A percentile compares a stretch with the other conserved stretches of the same genome.
Conservation (phyloP, 2,888 invertebrate species). For the Ceriagrion tenellum region DNA sequence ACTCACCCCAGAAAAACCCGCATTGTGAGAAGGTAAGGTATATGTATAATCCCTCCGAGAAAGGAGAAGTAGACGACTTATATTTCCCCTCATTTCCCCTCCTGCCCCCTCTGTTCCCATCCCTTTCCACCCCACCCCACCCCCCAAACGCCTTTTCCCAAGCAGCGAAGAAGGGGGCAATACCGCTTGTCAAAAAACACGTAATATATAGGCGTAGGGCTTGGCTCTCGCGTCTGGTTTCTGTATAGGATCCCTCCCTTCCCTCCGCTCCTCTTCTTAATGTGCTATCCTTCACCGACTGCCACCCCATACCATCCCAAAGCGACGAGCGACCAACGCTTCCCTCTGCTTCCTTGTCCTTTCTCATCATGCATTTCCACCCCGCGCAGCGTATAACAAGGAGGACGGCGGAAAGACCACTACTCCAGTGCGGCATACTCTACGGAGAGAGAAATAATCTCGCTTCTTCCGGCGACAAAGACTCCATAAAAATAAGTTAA, state of each 20-base stretch:
- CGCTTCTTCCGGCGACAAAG: too few relatives aligned
- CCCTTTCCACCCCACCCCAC: background rate
- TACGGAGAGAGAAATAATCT: too few relatives aligned
- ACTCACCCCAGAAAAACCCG: background rate
- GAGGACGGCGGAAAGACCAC: too few relatives aligned
- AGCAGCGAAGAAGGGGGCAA: background rate
- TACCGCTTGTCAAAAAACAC: slow-evolving; percentile 15
- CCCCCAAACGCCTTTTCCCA: background rate
- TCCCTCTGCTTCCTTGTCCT: too few relatives aligned
- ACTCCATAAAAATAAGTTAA: too few relatives aligned
- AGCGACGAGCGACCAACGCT: too few relatives aligned
- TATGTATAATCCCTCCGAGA: background rate
- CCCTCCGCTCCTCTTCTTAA: background rate
- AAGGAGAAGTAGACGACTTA: background rate
- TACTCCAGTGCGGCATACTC: too few relatives aligned
- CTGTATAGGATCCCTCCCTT: background rate
- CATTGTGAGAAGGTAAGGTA: background rate
- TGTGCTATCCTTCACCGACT: background rate
- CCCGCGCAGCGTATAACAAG: too few relatives aligned
- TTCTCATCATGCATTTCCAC: too few relatives aligned
- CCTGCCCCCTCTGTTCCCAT: background rate
- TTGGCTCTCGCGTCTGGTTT: background rate
- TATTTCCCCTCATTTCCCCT: background rate
- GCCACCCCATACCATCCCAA: background rate
- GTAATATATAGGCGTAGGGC: slow-evolving; percentile 10